Evolutionary conservation across 2,797 vertebrate genomes (phyloP), one percentile per base, ranked within the genome.

Genomic region (Catostomus latipinnis): DNA sequence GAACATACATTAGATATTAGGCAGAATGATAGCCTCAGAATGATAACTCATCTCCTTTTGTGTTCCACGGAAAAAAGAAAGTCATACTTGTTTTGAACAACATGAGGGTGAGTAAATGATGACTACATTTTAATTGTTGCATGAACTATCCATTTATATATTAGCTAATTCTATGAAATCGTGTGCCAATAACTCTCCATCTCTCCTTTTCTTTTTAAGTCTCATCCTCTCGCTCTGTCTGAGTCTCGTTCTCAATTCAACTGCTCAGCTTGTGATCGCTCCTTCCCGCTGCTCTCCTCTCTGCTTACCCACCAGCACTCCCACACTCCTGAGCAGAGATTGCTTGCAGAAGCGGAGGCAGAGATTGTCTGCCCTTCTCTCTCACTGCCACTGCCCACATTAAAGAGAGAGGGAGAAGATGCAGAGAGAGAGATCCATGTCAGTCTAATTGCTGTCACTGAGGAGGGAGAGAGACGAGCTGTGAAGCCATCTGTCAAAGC

Each of bases 221-320:
- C 91, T 80, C 94, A 94, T 86, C 89, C 93, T 53, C 91, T 93
- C 8, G 89, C 92, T 43, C 62, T 78, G 43, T 91, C 94, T 0
- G 92, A 94, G 88, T 91, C 93, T 10, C 93, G 93, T 69, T 94
- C 93, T 48, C 93, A 94, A 83, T 98, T 95, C 91, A 97, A 94
- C 89, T 98, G 97, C 82, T 91, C 95, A 0, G 91, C 95, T 69
- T 98, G 97, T 4, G 96, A 97, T 86, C 88, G 95, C 88, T 91
- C 95, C 87, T 95, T 98, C 90, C 92, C 94, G 67, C 95, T 90
- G 63, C 94, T 93, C 75, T 95, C 96, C 6, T 96, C 95, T 45
- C 94, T 98, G 53, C 90, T 97, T 85, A 95, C 93, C 45, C 97
- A 98, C 90, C 97, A 98, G 88, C 95, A 96, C 90, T 95, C 95